These are phyloP conservation scores for Nothoprocta pentlandii DNA, from an alignment of 2,113 vertebrate genomes.

Conservation along the genomic window DNA sequence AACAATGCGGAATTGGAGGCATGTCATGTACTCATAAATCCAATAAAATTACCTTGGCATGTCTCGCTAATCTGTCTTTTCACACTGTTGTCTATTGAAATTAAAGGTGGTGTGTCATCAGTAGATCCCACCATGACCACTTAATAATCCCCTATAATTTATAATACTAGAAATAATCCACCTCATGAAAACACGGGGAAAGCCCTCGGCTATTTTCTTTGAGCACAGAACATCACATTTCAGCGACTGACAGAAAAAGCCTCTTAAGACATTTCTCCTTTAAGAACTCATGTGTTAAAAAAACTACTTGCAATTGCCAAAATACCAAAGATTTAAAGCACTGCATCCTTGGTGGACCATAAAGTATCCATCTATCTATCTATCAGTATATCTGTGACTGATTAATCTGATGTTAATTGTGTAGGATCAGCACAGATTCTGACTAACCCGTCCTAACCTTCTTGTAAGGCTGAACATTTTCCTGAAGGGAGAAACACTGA, in stretches of 20 bases:
- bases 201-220: background rate
- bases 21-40: background rate
- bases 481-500: slow-evolving; percentile 13
- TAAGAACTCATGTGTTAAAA: background rate
- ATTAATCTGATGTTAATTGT: background rate
- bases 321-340: background rate
- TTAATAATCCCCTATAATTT: background rate
- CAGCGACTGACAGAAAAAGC: background rate
- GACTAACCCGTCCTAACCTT: background rate
- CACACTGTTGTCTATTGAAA: background rate
- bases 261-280: background rate
- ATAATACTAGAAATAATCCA: background rate
- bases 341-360: background rate
- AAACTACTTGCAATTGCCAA: background rate
- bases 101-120: background rate
- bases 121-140: background rate
- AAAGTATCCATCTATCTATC: background rate
- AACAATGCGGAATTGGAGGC: background rate
- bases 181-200: background rate
- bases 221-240: background rate
- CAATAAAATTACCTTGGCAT: background rate
- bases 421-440: background rate
- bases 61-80: background rate
- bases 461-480: background rate
- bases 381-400: background rate